These are phyloP conservation scores for Drosophila nannoptera DNA, from an alignment of 1,140 invertebrate genomes.

Conservation along the genomic window DNA sequence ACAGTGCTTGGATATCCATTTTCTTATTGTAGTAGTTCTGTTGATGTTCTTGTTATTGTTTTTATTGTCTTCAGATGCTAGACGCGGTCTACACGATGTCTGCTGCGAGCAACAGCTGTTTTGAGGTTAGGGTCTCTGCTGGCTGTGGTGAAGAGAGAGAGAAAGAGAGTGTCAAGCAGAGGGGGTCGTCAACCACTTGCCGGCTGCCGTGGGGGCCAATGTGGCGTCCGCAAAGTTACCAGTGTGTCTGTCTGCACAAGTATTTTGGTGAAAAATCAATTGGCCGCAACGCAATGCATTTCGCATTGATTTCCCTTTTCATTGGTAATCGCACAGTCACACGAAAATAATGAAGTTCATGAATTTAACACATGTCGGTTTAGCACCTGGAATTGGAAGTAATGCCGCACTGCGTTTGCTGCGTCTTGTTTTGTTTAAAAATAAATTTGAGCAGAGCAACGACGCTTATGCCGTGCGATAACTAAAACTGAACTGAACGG, in stretches of 20 bases:
- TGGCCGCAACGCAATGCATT: slow-evolving; percentile 45
- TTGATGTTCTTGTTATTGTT: slow-evolving; percentile 15
- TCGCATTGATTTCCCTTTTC: slow-evolving; percentile 20
- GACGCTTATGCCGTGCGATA: slow-evolving; percentile 42
- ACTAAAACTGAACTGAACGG: slow-evolving; percentile 46
- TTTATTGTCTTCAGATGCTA: not conserved
- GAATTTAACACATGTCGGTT: too few species aligned
- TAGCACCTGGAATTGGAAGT: slow-evolving; percentile 1
- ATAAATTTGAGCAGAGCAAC: slow-evolving; percentile 46
- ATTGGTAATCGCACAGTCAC: slow-evolving; percentile 2
- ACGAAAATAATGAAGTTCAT: not conserved
- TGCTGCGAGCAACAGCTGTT: slow-evolving; percentile 62
- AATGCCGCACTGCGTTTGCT: too few species aligned
- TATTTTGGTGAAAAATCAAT: slow-evolving; percentile 69
- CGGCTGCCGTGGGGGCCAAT: slow-evolving; percentile 21
- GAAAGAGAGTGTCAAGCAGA: slow-evolving; percentile 2
- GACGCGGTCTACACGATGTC: slow-evolving; percentile 18
- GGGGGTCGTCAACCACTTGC: slow-evolving; percentile 9
- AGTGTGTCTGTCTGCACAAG: not conserved
- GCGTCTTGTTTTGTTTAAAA: slow-evolving; percentile 41
- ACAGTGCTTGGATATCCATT: slow-evolving; percentile 70
- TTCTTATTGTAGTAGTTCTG: slow-evolving; percentile 15
- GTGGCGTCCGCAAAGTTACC: slow-evolving; percentile 8
- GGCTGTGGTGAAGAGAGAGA: slow-evolving; percentile 1
- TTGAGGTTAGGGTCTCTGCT: slow-evolving; percentile 46